Evolutionary conservation across 2,888 invertebrate genomes (phyloP), one percentile per base, ranked within the genome.

Genomic region (Cacoxenus indagator): DNA sequence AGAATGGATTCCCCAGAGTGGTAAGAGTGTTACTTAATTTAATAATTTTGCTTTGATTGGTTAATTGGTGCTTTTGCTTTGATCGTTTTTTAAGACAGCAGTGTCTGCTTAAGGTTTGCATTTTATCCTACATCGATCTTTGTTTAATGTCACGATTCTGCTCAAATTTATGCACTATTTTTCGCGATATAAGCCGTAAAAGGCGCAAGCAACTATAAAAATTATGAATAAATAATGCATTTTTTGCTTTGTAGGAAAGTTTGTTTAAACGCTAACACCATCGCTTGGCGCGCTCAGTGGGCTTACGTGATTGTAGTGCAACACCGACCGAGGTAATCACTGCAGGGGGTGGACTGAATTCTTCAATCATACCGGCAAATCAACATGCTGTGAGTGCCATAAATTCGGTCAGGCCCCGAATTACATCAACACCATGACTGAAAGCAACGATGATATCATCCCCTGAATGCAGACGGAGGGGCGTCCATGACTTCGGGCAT

Each of bases 181-280:
- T n/a, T n/a, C n/a, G n/a, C n/a, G n/a, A n/a, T n/a, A n/a, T n/a
- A n/a, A n/a, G n/a, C n/a, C n/a, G n/a, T n/a, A n/a, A n/a, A n/a
- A n/a, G n/a, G n/a, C n/a, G n/a, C n/a, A n/a, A n/a, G n/a, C n/a
- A n/a, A n/a, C n/a, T n/a, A n/a, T n/a, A n/a, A n/a, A n/a, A n/a
- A n/a, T n/a, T n/a, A n/a, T n/a, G n/a, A n/a, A n/a, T n/a, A n/a
- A n/a, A n/a, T n/a, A n/a, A n/a, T n/a, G n/a, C n/a, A n/a, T 59
- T 1, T 1, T 73, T 71, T 9, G 8, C 9, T 37, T 11, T 68
- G 76, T 83, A 97, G 94, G 98, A 99, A 87, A 99, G 99, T 88
- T 90, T 99, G 54, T 96, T 98, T 17, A 99, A 99, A 89, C 93
- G 93, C 74, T 99, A 99, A 88, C 99, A 99, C 87, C 98, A 99